A percentile compares a stretch with the other conserved stretches of the same genome.
Conservation (phyloP, 2,888 invertebrate species). For the Eupithecia dodoneata region DNA sequence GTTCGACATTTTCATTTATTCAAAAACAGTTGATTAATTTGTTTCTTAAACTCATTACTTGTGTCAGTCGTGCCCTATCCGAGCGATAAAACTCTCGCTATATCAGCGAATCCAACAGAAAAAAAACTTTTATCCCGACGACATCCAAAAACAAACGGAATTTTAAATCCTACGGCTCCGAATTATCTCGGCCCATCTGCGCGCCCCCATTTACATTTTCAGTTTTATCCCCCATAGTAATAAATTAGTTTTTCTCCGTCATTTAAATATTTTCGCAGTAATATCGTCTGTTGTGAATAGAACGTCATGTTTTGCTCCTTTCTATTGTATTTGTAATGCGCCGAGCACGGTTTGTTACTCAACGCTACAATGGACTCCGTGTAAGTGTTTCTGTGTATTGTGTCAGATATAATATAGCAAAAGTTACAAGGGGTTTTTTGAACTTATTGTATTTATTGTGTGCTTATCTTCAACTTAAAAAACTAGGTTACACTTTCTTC, state of each 20-base stretch:
- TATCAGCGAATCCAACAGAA: not conserved
- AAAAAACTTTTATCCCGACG: not conserved
- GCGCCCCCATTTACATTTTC: conserved; percentile 46
- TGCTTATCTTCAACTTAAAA: too few species aligned
- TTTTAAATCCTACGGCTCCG: conserved; percentile 38
- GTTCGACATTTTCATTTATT: not conserved
- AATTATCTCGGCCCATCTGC: conserved; percentile 46
- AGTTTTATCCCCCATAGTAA: conserved; percentile 46
- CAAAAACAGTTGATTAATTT: conserved; percentile 5
- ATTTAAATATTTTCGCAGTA: conserved; percentile 49
- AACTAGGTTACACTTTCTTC: too few species aligned
- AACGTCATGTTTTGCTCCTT: conserved; percentile 31
- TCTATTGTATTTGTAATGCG: not conserved
- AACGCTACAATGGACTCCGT: not conserved
- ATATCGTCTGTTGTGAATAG: conserved; percentile 40
- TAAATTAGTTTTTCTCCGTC: conserved; percentile 49
- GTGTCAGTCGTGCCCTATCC: not conserved
- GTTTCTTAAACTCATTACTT: conserved; percentile 11
- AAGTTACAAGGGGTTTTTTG: not conserved
- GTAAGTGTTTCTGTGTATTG: not conserved
- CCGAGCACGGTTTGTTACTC: conserved; percentile 30
- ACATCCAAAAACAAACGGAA: conserved; percentile 26
- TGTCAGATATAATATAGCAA: not conserved
- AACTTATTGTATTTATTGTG: not conserved
- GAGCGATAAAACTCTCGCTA: conserved; percentile 3